These are phyloP conservation scores for Clivina fossor DNA, from an alignment of 2,888 invertebrate species.

Conservation along the genomic window DNA sequence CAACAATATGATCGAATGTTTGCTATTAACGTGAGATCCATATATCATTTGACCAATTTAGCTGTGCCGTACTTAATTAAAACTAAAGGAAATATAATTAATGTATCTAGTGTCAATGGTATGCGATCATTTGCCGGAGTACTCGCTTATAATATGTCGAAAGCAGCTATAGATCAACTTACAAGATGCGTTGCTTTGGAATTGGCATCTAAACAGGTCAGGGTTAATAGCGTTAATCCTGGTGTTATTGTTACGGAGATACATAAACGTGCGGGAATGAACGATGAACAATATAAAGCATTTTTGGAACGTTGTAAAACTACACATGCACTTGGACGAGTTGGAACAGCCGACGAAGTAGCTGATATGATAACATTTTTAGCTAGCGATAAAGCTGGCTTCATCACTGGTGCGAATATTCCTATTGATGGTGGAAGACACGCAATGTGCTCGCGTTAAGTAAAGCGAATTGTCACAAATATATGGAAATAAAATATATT, in stretches of 20 bases:
- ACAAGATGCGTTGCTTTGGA: constrained; percentile 91
- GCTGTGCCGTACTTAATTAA: constrained; percentile 83
- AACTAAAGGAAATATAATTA: constrained; percentile 88
- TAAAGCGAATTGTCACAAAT: constrained; percentile 5
- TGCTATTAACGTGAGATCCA: constrained; percentile 83
- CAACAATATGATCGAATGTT: constrained; percentile 89
- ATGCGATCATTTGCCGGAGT: constrained; percentile 87
- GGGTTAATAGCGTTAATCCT: constrained; percentile 92
- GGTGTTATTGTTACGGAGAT: constrained; percentile 89
- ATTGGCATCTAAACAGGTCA: constrained; percentile 75
- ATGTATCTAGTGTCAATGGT: constrained; percentile 94
- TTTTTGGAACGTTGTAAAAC: constrained; percentile 83
- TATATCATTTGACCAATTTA: constrained; percentile 81
- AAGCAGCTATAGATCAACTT: constrained; percentile 92
- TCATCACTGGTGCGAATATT: constrained; percentile 85
- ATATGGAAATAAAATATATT: too few species aligned
- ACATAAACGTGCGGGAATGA: constrained; percentile 84
- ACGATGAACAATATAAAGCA: constrained; percentile 74
- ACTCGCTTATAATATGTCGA: constrained; percentile 89
- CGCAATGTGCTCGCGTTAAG: constrained; percentile 88
- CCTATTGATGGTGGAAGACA: constrained; percentile 95
- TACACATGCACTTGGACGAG: constrained; percentile 90
- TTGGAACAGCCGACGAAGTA: constrained; percentile 82
- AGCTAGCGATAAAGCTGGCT: constrained; percentile 84
- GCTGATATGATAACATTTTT: constrained; percentile 89